Conservation (phyloP, 2,113 vertebrate species). For the Lethenteron reissneri region DNA sequence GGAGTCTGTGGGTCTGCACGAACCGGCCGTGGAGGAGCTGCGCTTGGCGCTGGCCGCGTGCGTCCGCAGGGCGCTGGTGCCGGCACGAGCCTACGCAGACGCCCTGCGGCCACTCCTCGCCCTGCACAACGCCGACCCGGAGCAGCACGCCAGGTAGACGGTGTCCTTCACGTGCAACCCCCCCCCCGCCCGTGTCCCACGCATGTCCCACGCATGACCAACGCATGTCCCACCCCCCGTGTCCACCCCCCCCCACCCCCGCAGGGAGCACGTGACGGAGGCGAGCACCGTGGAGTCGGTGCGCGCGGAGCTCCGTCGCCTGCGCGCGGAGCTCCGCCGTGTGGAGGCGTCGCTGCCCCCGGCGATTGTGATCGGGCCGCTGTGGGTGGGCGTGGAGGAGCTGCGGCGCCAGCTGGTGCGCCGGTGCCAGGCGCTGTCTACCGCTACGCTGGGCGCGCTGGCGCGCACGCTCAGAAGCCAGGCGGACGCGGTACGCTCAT, state of each 20-base stretch:
- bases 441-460: constrained; percentile 32
- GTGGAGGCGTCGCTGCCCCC: constrained; percentile 34
- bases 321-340: constrained; percentile 35
- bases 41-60: constrained; percentile 24
- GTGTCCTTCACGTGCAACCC: background rate
- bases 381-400: constrained; percentile 28
- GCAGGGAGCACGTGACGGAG: constrained; percentile 20
- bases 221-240: constrained; percentile 9
- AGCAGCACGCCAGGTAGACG: constrained; percentile 23
- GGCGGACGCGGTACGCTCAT: constrained; percentile 33
- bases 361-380: constrained; percentile 54
- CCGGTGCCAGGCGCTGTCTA: constrained; percentile 36
- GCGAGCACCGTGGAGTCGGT: constrained; percentile 31
- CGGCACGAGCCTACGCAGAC: constrained; percentile 44
- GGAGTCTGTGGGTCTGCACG: constrained; percentile 38
- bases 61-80: constrained; percentile 33
- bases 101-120: constrained; percentile 41
- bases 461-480: constrained; percentile 32
- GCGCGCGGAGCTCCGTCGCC: constrained; percentile 25
- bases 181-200: background rate
- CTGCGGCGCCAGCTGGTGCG: constrained; percentile 35
- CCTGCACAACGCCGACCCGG: constrained; percentile 38
- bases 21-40: constrained; percentile 36
- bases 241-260: constrained; percentile 6
- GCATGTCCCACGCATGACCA: background rate